Base-by-base conservation (phyloP, 1,140 invertebrate genomes). In the Plectus sambesii region DNA sequence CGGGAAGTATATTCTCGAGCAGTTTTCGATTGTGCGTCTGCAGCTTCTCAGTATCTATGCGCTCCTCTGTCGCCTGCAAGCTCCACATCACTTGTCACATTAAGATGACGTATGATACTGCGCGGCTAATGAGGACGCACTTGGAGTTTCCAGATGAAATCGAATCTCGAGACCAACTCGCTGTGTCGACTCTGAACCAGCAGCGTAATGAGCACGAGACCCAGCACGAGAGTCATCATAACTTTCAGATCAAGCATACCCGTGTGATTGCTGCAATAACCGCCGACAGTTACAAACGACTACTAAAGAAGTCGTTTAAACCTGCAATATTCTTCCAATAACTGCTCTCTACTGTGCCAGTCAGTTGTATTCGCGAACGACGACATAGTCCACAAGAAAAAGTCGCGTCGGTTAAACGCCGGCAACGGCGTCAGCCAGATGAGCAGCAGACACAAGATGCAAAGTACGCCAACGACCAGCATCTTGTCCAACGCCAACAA, bases 1-100 rank as follows among this genome's bases (percentile, higher is more conserved):
- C 80, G 3, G 88, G 88, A 38, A 94, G 75, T 53, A 94, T 78
- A 73, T 94, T 94, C 70, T 88, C 87, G 17, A 93, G 71, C 61
- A 93, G 88, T 29, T 46, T 46, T 33, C 66, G 36, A 46, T 67
- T 67, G 49, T 67, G 64, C 22, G 49, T 61, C 30, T 69, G 66
- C 19, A 52, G 55, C 36, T 55, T 42, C 43, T 67, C 59, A 61
- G 68, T 68, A 42, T 67, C 67, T 15, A 51, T 56, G 26, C 69
- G 66, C 42, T 67, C 64, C 38, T 63, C 49, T 4, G 68, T 27
- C n/a, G 66, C 64, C 65, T 66, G 30, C 37, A 63, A 57, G 30
- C 17, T 29, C 23, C 27, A 5, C 12, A 17, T 47, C 20, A 49
- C 15, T 48, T 30, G 26, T 27, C 19, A n/a, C 29, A 15, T 35